Base-by-base conservation (phyloP, 2,113 vertebrate species). In the Gadus chalcogrammus region DNA sequence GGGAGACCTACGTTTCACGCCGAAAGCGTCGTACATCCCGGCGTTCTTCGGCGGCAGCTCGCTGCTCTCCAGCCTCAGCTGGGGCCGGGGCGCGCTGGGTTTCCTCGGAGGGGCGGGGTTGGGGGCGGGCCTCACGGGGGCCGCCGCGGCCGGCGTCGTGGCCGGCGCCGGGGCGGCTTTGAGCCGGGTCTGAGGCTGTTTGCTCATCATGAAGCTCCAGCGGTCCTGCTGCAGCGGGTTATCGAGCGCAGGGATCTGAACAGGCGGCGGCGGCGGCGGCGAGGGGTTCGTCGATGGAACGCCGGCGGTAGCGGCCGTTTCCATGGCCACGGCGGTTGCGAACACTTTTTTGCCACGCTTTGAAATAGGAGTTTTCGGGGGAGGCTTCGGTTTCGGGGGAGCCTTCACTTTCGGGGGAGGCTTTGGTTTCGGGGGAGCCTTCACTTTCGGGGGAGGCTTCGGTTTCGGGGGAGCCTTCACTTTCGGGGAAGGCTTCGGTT, bases 11-110 rank as follows among this genome's bases (percentile, higher is more conserved):
- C 15, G 75, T 65, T 79, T 84, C 7, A 48, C 3, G 6, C 71
- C 83, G 74, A 96, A 98, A 1, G 92, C 94, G 65, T 87, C 82
- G 7, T 95, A 98, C 88, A 92, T 94, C 65, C 89, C 93, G 15
- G 96, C 94, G 0, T 94, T 88, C 79, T 95, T 97, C n/a, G 79
- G 65, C 0, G 93, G 88, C 6, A 92, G 82, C 1, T 89, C 76
- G 1, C 82, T 86, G 22, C 71, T 69, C 2, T 84, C 82, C 5
- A 31, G 77, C 28, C 13, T 48, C 11, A 86, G 72, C 52, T 69
- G 70, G 2, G 55, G 70, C 74, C 66, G n/a, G 74, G 15, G 18
- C 65, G 55, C 55, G 38, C 20, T 80, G 6, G 56, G 74, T 59
- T 27, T 83, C 58, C 70, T 89, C 35, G 74, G 42, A 2, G 62